Evolutionary conservation across 2,888 invertebrate genomes (phyloP).

Genomic region (Notocelia uddmanniana): DNA sequence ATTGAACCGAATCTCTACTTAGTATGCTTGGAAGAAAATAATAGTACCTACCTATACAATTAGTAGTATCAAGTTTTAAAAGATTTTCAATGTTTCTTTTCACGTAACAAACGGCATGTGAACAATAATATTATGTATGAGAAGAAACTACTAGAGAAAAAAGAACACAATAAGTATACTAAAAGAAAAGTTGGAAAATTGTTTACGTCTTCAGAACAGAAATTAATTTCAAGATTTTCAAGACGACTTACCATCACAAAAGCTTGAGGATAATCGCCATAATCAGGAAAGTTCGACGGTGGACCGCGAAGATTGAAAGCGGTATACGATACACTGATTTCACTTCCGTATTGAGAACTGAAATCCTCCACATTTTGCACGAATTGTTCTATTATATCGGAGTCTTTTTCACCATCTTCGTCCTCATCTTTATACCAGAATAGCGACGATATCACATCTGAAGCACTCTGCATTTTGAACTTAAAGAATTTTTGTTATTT

Average conservation of each 20-base stretch:
- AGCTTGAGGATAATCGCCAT: conserved; percentile 96
- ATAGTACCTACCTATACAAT: no score
- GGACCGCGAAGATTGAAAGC: conserved; percentile 94
- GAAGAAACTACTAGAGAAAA: no score
- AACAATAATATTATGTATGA: not conserved
- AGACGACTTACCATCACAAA: conserved; percentile 92
- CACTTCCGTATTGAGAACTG: conserved; percentile 96
- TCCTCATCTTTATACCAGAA: conserved; percentile 74
- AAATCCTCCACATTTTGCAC: conserved; percentile 92
- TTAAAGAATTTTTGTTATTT: conserved; percentile 1
- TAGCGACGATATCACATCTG: conserved; percentile 76
- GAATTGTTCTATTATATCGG: conserved; percentile 89
- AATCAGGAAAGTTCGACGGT: conserved; percentile 94
- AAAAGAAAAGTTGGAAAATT: not conserved
- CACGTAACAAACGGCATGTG: not conserved
- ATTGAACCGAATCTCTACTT: no score
- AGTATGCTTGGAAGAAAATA: no score
- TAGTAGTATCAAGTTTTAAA: no score
- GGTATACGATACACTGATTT: conserved; percentile 94
- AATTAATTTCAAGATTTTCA: not conserved
- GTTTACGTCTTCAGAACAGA: not conserved
- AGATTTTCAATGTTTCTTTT: no score
- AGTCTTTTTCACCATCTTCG: conserved; percentile 66
- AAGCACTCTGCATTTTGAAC: conserved; percentile 74
- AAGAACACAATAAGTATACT: not conserved